Conservation (phyloP, 1,140 invertebrate species). For the Trichonephila inaurata region DNA sequence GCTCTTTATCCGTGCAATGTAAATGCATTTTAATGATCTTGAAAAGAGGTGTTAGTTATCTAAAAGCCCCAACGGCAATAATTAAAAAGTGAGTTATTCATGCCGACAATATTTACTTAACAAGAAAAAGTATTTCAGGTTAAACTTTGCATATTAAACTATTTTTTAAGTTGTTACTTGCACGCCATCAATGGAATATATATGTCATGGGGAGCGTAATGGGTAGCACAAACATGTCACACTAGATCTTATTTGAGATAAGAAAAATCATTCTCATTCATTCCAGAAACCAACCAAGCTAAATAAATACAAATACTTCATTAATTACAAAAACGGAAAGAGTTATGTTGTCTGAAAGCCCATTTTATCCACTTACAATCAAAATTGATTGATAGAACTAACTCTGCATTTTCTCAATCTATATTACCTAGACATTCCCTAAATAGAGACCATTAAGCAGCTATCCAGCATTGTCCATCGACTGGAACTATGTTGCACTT, state of each 20-base stretch:
- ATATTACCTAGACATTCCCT: not conserved
- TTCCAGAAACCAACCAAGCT: not conserved
- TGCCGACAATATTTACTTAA: no score
- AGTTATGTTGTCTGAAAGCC: not conserved
- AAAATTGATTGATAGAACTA: not conserved
- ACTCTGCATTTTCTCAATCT: not conserved
- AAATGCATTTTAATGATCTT: no score
- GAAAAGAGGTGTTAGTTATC: no score
- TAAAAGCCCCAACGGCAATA: no score
- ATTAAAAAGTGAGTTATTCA: no score
- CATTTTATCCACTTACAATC: not conserved
- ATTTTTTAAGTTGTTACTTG: no score
- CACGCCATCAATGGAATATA: no score
- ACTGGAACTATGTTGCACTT: not conserved
- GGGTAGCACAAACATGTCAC: no score
- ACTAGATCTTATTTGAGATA: not conserved
- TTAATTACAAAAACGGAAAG: not conserved
- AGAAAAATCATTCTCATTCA: not conserved
- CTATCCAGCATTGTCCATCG: not conserved
- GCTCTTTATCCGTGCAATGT: no score
- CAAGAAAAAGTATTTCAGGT: no score
- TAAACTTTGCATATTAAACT: no score
- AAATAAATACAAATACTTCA: not conserved
- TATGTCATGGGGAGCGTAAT: no score
- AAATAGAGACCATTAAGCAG: not conserved